Percentiles rank a stretch among this genome's conserved stretches.
phyloP scores from a whole-genome alignment of 2,113 vertebrate genomes.

The Menura novaehollandiae region DNA sequence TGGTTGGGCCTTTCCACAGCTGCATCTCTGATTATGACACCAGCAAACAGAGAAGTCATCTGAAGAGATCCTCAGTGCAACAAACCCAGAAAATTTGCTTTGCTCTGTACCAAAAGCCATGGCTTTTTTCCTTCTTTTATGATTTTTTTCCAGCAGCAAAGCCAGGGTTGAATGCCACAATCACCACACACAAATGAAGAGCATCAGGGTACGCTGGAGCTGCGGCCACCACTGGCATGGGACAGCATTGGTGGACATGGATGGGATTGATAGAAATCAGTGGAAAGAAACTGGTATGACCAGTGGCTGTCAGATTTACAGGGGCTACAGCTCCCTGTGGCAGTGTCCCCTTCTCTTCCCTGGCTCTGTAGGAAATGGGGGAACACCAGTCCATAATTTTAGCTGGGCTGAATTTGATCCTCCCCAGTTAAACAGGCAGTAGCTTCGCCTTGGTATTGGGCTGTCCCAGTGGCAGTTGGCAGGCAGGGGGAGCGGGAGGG shows the following conservation, averaged over 20 bases:
- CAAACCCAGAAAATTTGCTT: background rate
- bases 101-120: background rate
- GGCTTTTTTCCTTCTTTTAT: background rate
- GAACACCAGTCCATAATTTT: rapidly evolving
- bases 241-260: rapidly evolving
- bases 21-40: background rate
- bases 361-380: background rate
- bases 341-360: rapidly evolving
- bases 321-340: background rate
- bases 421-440: background rate
- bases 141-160: background rate
- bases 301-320: rapidly evolving
- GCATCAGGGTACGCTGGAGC: background rate
- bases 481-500: background rate
- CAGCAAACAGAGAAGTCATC: background rate
- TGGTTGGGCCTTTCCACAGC: background rate
- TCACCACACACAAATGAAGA: background rate
- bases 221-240: rapidly evolving
- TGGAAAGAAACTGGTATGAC: rapidly evolving
- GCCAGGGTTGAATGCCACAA: background rate
- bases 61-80: background rate
- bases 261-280: background rate
- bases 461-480: rapidly evolving
- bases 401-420: background rate
- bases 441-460: rapidly evolving